Evolutionary conservation across 2,113 vertebrate genomes (phyloP), one percentile per base, ranked within the genome.

Genomic region (Cygnus atratus): DNA sequence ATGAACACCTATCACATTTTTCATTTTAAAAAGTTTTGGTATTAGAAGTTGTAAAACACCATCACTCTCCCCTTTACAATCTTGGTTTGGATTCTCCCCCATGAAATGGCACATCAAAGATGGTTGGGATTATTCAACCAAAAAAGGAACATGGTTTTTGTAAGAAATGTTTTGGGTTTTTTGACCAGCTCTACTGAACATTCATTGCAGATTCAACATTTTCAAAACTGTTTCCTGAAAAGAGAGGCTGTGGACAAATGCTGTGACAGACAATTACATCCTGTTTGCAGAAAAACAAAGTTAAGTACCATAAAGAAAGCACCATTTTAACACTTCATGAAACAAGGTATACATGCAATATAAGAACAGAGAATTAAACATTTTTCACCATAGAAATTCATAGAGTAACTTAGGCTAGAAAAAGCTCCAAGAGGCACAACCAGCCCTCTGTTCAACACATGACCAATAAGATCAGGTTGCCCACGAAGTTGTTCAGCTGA

Each of bases 61-160:
- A 87, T 39, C n/a, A 67, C 18, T 87, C 65, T 92, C 88, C 86
- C 83, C 73, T 94, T 72, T 88, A 72, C 31, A 84, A 7, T 59
- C 72, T 76, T 2, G 70, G 92, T 96, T 94, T 96, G 94, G 91
- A 94, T 43, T 95, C 41, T 90, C 95, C 94, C 92, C 70, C 46
- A 86, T 26, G 41, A 95, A 95, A 78, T 71, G 16, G 88, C 80
- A 93, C 31, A 74, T 74, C 46, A 74, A 74, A 88, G 18, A 84
- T 44, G 61, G 57, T 13, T 89, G 33, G 73, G 87, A 91, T 74
- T 10, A 63, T 15, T 87, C 44, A 78, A 78, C 87, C 80, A 87
- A 92, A 96, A 95, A 94, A 91, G 96, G 96, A 96, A 96, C 92
- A 43, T 61, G 57, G 6, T 9, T 96, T 94, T 84, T 92, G 29